Conservation (phyloP, 2,888 invertebrate species). For the Mesoligia furuncula region DNA sequence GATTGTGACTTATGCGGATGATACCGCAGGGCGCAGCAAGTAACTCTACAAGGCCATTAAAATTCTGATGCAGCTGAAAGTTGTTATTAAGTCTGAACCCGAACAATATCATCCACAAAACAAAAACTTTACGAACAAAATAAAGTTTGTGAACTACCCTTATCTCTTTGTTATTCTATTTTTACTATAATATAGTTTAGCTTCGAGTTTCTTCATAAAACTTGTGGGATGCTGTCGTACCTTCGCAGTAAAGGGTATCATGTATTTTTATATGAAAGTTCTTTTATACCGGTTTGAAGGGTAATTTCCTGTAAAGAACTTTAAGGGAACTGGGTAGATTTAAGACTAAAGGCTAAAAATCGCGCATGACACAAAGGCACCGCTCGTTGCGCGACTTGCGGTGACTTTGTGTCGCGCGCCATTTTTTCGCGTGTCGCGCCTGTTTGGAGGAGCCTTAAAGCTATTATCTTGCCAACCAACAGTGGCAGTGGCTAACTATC, state of each 20-base stretch:
- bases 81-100: not conserved
- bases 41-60: not conserved
- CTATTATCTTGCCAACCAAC: not conserved
- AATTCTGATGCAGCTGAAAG: conserved; percentile 9
- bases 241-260: not conserved
- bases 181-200: conserved; percentile 47
- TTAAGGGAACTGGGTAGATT: not conserved
- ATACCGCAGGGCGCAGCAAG: not conserved
- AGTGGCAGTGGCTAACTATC: not conserved
- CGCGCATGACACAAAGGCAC: no score
- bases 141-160: conserved; percentile 51
- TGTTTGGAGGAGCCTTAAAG: not conserved
- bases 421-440: no score
- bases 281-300: not conserved
- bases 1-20: no score
- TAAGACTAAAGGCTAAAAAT: no score
- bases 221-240: conserved; percentile 13
- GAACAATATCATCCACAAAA: conserved; percentile 28
- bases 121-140: conserved; percentile 48
- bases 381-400: no score
- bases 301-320: not conserved
- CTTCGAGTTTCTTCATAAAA: conserved; percentile 46
- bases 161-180: conserved; percentile 51
- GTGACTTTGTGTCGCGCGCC: no score
- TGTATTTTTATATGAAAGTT: conserved; percentile 31